phyloP scores from a whole-genome alignment of 2,797 vertebrate genomes.

The Rhabdomys pumilio region DNA sequence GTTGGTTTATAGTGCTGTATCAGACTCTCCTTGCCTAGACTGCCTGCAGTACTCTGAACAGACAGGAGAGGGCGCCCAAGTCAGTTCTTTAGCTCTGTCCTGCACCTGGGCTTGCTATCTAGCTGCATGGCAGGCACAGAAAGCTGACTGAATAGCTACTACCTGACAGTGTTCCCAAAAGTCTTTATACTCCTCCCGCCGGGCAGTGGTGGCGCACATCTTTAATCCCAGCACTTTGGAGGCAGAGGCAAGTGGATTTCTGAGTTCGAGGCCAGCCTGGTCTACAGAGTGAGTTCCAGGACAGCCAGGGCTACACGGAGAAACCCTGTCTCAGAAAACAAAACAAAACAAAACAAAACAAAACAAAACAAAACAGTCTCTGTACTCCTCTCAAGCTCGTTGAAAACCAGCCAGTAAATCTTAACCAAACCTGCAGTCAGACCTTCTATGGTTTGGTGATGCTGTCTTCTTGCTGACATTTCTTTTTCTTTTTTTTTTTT shows the following conservation, averaged over 20 bases:
- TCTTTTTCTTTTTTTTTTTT: conserved; percentile 26
- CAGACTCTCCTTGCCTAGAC: not conserved
- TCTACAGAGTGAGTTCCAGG: no score
- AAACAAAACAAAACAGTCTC: no score
- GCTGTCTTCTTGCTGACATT: not conserved
- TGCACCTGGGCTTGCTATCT: not conserved
- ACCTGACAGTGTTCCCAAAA: not conserved
- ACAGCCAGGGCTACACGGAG: no score
- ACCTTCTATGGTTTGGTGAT: not conserved
- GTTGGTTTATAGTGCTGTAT: not conserved
- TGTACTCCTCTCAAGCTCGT: not conserved
- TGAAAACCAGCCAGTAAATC: conserved; percentile 20
- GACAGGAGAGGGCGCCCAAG: conserved; percentile 63
- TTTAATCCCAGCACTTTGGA: no score
- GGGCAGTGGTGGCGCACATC: no score
- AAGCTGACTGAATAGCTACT: no score
- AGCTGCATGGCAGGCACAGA: not conserved
- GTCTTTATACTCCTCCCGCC: no score
- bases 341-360: no score
- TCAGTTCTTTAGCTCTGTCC: not conserved
- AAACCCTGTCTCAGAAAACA: no score
- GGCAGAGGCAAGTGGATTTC: no score
- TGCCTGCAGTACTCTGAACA: not conserved
- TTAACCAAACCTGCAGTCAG: not conserved
- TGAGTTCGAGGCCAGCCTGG: no score